These are phyloP conservation scores for Eudemis profundana DNA, from an alignment of 2,888 invertebrate genomes.

Conservation along the genomic window DNA sequence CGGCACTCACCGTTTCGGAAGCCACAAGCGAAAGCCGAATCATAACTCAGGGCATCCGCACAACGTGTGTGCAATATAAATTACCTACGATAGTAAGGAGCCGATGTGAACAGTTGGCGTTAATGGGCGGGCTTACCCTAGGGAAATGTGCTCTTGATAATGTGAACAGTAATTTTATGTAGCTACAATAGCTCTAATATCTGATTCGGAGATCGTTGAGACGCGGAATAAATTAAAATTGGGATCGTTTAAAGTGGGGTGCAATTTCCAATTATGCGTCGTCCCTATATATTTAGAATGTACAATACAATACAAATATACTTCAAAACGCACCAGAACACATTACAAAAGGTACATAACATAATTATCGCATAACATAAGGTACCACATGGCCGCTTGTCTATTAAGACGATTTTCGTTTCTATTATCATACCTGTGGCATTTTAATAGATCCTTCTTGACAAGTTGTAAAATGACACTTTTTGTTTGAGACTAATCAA, in stretches of 20 bases:
- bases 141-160: constrained; percentile 65
- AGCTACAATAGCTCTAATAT: constrained; percentile 47
- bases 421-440: too few species aligned
- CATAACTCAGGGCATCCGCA: constrained; percentile 54
- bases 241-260: constrained; percentile 18
- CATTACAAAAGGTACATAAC: too few species aligned
- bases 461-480: too few species aligned
- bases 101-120: constrained; percentile 80
- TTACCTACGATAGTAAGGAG: constrained; percentile 63
- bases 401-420: too few species aligned
- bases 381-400: too few species aligned
- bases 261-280: too few species aligned
- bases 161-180: constrained; percentile 44
- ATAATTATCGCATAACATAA: too few species aligned
- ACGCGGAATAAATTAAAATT: constrained; percentile 43
- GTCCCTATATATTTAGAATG: too few species aligned
- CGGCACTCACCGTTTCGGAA: constrained; percentile 41
- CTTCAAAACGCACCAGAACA: too few species aligned
- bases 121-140: constrained; percentile 78
- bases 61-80: constrained; percentile 64
- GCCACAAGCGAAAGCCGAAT: constrained; percentile 53
- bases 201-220: constrained; percentile 50
- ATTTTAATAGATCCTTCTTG: too few species aligned
- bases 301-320: too few species aligned
- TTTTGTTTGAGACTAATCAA: too few species aligned